These are phyloP conservation scores for Platichthys stellatus DNA, from an alignment of 2,113 vertebrate species.

Conservation along the genomic window DNA sequence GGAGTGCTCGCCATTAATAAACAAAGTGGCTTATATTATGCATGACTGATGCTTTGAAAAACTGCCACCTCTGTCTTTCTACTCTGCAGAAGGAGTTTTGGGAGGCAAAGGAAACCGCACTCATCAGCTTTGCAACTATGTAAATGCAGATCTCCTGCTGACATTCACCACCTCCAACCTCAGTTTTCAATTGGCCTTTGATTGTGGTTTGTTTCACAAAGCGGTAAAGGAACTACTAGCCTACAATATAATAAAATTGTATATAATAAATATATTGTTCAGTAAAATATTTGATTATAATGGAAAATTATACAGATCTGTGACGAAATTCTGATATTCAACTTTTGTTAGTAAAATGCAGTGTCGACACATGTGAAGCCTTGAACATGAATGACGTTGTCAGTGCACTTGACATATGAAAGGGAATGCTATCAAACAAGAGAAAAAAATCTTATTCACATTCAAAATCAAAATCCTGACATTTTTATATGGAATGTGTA, in stretches of 20 bases:
- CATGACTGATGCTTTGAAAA: constrained; percentile 73
- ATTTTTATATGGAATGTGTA: too few relatives aligned
- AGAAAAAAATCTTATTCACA: too few relatives aligned
- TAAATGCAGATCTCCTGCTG: constrained; percentile 10
- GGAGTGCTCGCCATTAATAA: constrained; percentile 73
- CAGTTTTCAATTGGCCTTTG: constrained; percentile 16
- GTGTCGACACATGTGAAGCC: not conserved
- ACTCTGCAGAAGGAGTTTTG: constrained; percentile 14
- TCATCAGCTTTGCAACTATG: constrained; percentile 32
- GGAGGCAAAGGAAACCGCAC: constrained; percentile 32
- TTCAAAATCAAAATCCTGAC: too few relatives aligned
- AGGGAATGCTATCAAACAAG: too few relatives aligned
- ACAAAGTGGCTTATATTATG: constrained; percentile 76
- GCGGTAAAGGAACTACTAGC: not conserved
- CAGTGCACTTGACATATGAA: too few relatives aligned
- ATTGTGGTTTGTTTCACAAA: constrained; percentile 19
- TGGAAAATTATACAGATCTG: not conserved
- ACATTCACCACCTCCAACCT: not conserved
- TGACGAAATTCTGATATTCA: not conserved
- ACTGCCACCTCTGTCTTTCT: constrained; percentile 38
- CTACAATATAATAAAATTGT: too few relatives aligned
- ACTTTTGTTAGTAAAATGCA: not conserved
- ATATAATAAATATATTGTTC: not conserved
- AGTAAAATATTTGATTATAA: not conserved
- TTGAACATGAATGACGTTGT: too few relatives aligned